Conservation (phyloP, 2,797 vertebrate species). For the Clarias platycephalus region DNA sequence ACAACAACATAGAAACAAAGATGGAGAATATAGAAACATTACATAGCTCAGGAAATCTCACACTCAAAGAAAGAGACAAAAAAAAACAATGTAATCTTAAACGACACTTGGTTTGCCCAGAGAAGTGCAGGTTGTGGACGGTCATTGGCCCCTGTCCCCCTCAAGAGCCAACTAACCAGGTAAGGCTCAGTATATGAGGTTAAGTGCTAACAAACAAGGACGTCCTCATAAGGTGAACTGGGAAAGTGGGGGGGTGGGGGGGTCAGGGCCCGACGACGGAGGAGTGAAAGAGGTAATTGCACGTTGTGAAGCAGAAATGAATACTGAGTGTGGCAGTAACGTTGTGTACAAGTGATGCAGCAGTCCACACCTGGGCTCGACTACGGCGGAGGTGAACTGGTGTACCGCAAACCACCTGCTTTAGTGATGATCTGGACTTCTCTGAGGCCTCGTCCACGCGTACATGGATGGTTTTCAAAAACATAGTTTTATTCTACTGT, state of each 20-base stretch:
- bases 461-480: background rate
- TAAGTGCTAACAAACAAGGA: conserved; percentile 76
- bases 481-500: background rate
- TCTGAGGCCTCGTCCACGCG: background rate
- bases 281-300: conserved; percentile 66
- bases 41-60: conserved; percentile 50
- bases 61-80: conserved; percentile 57
- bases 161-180: conserved; percentile 10
- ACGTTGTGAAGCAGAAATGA: conserved; percentile 57
- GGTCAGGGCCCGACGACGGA: conserved; percentile 41
- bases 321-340: conserved; percentile 72
- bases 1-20: conserved; percentile 30
- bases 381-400: conserved; percentile 59
- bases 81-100: conserved; percentile 30
- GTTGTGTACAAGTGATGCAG: conserved; percentile 64
- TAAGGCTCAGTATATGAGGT: conserved; percentile 58
- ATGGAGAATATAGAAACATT: conserved; percentile 60
- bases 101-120: conserved; percentile 63
- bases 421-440: conserved; percentile 7
- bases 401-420: conserved; percentile 29
- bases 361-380: conserved; percentile 55
- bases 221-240: conserved; percentile 52
- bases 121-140: conserved; percentile 63
- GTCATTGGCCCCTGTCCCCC: conserved; percentile 35
- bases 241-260: conserved; percentile 21